A percentile compares a stretch with the other conserved stretches of the same genome.
These are phyloP conservation scores for Anarrhichthys ocellatus DNA, from an alignment of 2,113 vertebrate genomes.

Conservation along the genomic window DNA sequence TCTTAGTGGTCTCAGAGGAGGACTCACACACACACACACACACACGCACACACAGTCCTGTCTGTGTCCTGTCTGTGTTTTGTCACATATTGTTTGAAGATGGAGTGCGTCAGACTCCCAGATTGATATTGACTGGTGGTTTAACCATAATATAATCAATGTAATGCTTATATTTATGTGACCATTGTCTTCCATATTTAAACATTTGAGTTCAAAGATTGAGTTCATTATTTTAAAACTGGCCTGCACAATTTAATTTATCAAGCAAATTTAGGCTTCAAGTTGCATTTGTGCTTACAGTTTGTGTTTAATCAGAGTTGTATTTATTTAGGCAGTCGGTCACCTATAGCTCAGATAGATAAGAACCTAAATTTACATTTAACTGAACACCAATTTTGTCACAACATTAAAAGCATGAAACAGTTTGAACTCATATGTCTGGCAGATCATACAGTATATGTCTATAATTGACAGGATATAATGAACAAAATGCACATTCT, in stretches of 20 bases:
- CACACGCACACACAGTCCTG: conserved; percentile 6
- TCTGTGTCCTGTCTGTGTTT: conserved; percentile 35
- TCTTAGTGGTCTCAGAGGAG: conserved; percentile 54
- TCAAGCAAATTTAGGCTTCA: too few relatives aligned
- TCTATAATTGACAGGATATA: too few relatives aligned
- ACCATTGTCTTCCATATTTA: conserved; percentile 4
- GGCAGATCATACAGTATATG: too few relatives aligned
- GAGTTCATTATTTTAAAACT: too few relatives aligned
- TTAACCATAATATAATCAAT: conserved; percentile 33
- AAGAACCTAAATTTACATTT: neutral
- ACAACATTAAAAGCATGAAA: neutral
- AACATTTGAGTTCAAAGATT: too few relatives aligned
- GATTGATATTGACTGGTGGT: conserved; percentile 22
- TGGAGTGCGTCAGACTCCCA: conserved; percentile 13
- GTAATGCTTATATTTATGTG: conserved; percentile 19
- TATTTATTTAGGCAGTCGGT: too few relatives aligned
- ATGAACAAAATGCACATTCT: neutral
- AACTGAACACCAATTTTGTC: neutral
- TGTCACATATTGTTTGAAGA: neutral
- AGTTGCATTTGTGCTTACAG: too few relatives aligned
- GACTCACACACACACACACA: neutral
- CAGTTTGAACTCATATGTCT: neutral
- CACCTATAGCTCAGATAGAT: neutral
- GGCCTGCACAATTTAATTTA: too few relatives aligned
- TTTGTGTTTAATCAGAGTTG: too few relatives aligned